A percentile compares a stretch with the other conserved stretches of the same genome.
Conservation (phyloP, 1,140 invertebrate species). For the Armadillidium nasatum region DNA sequence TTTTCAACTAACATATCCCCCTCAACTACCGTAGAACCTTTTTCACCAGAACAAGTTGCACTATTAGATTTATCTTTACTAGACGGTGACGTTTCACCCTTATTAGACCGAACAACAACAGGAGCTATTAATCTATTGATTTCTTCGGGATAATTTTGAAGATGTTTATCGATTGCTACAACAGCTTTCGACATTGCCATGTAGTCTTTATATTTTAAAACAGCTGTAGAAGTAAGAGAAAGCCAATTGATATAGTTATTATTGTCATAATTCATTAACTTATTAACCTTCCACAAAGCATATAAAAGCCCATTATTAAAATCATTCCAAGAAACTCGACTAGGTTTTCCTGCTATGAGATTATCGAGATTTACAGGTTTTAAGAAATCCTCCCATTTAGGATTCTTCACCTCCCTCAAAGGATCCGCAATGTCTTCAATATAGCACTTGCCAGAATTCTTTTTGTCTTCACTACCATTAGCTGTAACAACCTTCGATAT, state of each 20-base stretch:
- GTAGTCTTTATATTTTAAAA: not conserved
- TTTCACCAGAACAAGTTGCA: too few species aligned
- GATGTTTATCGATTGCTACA: not conserved
- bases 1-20: too few species aligned
- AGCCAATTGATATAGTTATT: not conserved
- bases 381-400: constrained; percentile 1
- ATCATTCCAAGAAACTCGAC: not conserved
- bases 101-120: not conserved
- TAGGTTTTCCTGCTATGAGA: not conserved
- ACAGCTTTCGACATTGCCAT: not conserved
- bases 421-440: not conserved
- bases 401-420: not conserved
- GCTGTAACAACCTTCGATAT: not conserved
- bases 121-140: not conserved
- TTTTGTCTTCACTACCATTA: not conserved
- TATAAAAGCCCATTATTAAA: not conserved
- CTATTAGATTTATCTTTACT: too few species aligned
- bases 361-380: not conserved
- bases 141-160: not conserved
- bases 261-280: not conserved
- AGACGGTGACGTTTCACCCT: too few species aligned
- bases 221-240: not conserved
- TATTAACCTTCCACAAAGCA: constrained; percentile 1
- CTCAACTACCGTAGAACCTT: too few species aligned
- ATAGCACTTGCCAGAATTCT: not conserved